Base-by-base conservation (phyloP, 2,797 vertebrate genomes). In the Euphonia xanthogaster region DNA sequence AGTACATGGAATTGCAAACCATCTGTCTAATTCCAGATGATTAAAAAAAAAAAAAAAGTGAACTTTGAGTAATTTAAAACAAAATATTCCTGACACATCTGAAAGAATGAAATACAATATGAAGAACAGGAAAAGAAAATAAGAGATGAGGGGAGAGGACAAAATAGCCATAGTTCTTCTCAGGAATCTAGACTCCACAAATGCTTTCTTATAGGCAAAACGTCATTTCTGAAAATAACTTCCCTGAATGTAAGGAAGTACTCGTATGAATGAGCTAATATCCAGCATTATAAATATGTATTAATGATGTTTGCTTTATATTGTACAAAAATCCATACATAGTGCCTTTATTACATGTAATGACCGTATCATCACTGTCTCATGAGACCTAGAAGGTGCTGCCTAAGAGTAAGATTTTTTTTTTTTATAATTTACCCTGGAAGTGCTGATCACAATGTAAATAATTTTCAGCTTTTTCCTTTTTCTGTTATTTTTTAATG, bases 111-210 rank as follows among this genome's bases (percentile, higher is more conserved):
- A 86, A 54, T 25, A 27, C 4, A 31, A 10, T 77, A 73, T 0
- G 0, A 79, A 73, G 15, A 47, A 1, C 1, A 0, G 3, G 14
- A 61, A 35, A 28, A 22, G 15, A 55, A 80, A 67, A 50, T 27
- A 53, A 53, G 17, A 45, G 8, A 61, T 75, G 13, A 54, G 17
- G 1, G 10, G 17, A 61, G 6, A 85, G 9, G 14, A 67, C 39
- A 60, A 57, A 35, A 75, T 11, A 65, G 1, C 6, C 5, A 1
- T 19, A 24, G 3, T 10, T 80, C 14, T 55, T 54, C 21, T 50
- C 13, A 65, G n/a, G 28, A 89, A 81, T 75, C 7, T 33, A 35
- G 3, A 28, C 2, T 2, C 15, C 40, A 57, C 31, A 87, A 78
- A 71, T 66, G 5, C 0, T 51, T 90, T 82, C 12, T 44, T 54